Percentiles rank a stretch among this genome's conserved stretches.
Evolutionary conservation across 1,140 invertebrate genomes (phyloP).

Genomic region (Tigriopus japonicus): DNA sequence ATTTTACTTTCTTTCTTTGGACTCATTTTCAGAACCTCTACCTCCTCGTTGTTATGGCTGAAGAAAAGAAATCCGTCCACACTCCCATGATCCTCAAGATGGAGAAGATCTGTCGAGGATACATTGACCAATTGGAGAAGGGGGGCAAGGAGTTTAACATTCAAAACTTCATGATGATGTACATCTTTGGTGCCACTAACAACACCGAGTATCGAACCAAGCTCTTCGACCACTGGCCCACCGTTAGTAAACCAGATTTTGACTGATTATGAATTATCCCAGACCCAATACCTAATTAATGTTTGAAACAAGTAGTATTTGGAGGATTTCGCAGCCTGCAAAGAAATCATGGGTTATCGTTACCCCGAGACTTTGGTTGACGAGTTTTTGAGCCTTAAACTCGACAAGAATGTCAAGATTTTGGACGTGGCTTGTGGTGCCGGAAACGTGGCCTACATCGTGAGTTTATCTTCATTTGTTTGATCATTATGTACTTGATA

Average conservation of each 20-base stretch:
- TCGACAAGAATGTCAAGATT: not conserved
- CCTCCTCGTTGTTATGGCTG: too few relatives aligned
- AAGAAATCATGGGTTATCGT: not conserved
- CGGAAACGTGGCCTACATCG: constrained; percentile 3
- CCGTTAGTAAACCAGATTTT: not conserved
- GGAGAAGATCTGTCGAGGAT: not conserved
- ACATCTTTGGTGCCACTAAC: not conserved
- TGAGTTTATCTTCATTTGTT: not conserved
- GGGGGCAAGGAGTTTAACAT: constrained; percentile 1
- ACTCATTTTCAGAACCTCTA: too few relatives aligned
- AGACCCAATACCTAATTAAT: too few relatives aligned
- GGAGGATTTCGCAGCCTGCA: constrained; percentile 2
- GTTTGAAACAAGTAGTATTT: not conserved
- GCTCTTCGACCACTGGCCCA: constrained; percentile 4
- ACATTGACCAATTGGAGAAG: constrained; percentile 4
- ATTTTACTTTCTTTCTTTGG: too few relatives aligned
- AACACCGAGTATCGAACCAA: constrained; percentile 4
- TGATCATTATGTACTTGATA: too few relatives aligned
- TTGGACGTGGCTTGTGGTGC: constrained; percentile 3
- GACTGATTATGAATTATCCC: too few relatives aligned
- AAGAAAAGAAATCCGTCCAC: too few relatives aligned
- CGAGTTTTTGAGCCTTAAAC: not conserved
- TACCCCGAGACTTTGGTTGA: constrained; percentile 3
- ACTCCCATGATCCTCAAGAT: too few relatives aligned
- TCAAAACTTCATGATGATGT: constrained; percentile 9